Percentiles rank a stretch among this genome's conserved stretches.
These are phyloP conservation scores for Corynorhinus townsendii DNA, from an alignment of 2,113 vertebrate species.

Conservation along the genomic window DNA sequence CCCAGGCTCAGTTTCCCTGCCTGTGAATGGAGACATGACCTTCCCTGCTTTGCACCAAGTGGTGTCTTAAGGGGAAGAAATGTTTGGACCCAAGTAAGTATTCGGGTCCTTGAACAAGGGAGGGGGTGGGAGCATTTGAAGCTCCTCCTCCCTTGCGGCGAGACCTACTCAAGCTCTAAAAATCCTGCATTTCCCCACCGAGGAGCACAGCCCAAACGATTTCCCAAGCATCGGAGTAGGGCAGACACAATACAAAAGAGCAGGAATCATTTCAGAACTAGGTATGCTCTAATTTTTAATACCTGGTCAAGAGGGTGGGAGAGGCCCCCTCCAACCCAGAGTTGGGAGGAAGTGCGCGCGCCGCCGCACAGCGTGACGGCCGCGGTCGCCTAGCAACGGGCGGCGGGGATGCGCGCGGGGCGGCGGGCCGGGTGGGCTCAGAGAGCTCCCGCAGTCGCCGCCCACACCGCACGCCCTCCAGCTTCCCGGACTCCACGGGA, in stretches of 20 bases:
- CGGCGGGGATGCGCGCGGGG: neutral
- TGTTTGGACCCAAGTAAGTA: neutral
- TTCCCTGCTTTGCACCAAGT: neutral
- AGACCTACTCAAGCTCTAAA: neutral
- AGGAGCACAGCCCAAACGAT: neutral
- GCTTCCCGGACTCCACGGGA: neutral
- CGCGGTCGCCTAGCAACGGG: constrained; percentile 69
- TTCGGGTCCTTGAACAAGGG: neutral
- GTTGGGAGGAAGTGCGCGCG: constrained; percentile 2
- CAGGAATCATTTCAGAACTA: neutral
- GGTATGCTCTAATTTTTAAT: neutral
- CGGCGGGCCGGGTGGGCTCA: neutral
- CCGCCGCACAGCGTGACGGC: neutral
- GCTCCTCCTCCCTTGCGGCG: neutral
- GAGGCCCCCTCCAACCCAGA: neutral
- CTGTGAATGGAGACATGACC: neutral
- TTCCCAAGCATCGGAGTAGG: neutral
- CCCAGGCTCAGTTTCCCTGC: neutral
- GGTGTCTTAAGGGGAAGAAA: neutral
- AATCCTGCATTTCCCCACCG: neutral
- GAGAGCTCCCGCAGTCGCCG: neutral
- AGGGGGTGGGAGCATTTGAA: neutral
- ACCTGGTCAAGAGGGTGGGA: neutral
- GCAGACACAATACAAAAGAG: neutral
- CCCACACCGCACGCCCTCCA: neutral